phyloP scores from a whole-genome alignment of 1,140 invertebrate species.

The Delia radicum region DNA sequence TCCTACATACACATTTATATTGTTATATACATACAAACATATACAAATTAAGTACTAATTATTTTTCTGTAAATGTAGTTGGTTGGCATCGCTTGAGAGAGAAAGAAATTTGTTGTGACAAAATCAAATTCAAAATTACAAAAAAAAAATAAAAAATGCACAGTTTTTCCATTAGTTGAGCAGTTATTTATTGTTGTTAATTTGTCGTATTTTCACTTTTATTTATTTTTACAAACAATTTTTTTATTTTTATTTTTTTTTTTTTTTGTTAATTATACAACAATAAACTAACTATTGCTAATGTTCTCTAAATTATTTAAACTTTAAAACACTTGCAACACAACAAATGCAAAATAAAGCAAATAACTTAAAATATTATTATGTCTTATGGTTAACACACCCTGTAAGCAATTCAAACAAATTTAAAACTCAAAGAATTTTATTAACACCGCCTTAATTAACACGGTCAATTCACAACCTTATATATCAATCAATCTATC shows the following conservation, averaged over 20 bases:
- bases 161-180: too few relatives aligned
- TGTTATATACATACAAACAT: too few relatives aligned
- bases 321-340: not conserved
- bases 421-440: not conserved
- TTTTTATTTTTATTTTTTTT: not conserved
- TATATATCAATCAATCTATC: too few relatives aligned
- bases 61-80: conserved; percentile 10
- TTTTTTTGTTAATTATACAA: not conserved
- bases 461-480: not conserved
- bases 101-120: not conserved
- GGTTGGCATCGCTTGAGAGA: conserved; percentile 30
- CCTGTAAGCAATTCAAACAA: conserved; percentile 9
- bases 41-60: too few relatives aligned
- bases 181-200: too few relatives aligned
- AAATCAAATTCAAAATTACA: not conserved
- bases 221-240: too few relatives aligned
- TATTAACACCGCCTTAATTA: not conserved
- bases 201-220: too few relatives aligned
- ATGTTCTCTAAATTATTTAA: not conserved
- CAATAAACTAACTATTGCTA: not conserved
- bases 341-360: not conserved
- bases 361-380: conserved; percentile 17
- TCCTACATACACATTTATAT: too few relatives aligned
- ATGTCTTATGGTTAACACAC: conserved; percentile 57
- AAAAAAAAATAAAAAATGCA: conserved; percentile 25